Evolutionary conservation across 2,113 vertebrate genomes (phyloP).

Genomic region (Odocoileus virginianus): DNA sequence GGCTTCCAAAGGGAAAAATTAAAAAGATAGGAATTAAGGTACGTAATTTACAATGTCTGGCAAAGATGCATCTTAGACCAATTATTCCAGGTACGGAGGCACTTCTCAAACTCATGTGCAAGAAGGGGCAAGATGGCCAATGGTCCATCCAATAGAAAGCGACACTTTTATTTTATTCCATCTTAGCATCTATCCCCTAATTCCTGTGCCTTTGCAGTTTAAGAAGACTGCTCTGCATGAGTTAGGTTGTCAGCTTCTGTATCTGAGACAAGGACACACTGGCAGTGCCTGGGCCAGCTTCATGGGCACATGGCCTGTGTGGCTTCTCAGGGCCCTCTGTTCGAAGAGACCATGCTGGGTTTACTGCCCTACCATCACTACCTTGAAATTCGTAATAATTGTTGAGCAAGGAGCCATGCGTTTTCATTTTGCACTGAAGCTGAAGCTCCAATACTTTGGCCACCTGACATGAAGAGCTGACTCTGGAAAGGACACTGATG

Average conservation of each 20-base stretch:
- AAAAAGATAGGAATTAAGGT: not conserved
- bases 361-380: not conserved
- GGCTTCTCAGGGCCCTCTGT: accelerated
- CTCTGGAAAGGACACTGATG: not conserved
- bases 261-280: not conserved
- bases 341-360: not conserved
- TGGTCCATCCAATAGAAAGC: not conserved
- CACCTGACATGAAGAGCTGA: not conserved
- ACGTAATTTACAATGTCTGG: accelerated
- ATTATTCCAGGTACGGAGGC: not conserved
- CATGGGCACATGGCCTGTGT: accelerated
- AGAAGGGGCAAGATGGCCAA: too few relatives aligned
- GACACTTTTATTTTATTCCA: not conserved
- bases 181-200: not conserved
- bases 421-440: not conserved
- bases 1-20: not conserved
- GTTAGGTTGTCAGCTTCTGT: not conserved
- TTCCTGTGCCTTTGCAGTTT: not conserved
- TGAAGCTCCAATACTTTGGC: not conserved
- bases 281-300: not conserved
- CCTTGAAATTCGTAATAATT: not conserved
- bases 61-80: not conserved
- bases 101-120: too few relatives aligned
- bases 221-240: not conserved
- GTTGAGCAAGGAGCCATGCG: not conserved